Conservation (phyloP, 2,797 vertebrate species). For the Ptychobarbus kaznakovi region DNA sequence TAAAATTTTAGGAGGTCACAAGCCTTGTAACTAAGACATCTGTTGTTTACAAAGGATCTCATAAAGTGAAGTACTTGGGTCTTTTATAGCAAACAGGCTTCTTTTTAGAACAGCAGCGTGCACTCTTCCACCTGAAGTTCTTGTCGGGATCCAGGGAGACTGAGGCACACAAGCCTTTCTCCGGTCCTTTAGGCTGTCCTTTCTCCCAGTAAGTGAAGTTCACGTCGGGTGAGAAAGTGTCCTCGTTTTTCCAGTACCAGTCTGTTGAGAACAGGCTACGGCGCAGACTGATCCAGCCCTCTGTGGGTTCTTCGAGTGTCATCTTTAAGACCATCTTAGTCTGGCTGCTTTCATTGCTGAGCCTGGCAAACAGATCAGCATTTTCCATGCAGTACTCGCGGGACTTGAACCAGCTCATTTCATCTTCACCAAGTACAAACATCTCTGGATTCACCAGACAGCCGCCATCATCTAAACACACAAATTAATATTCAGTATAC, state of each 20-base stretch:
- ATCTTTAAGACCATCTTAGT: slow-evolving; percentile 9
- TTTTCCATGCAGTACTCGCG: slow-evolving; percentile 50
- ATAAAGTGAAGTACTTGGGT: neutral
- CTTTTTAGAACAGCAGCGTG: slow-evolving; percentile 67
- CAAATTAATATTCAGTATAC: neutral
- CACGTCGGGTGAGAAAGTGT: neutral
- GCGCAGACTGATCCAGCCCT: slow-evolving; percentile 75
- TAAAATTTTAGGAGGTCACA: neutral
- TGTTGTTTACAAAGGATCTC: neutral
- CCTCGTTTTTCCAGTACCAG: slow-evolving; percentile 73
- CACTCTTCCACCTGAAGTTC: slow-evolving; percentile 64
- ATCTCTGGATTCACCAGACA: slow-evolving; percentile 60
- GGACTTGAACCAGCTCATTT: slow-evolving; percentile 65
- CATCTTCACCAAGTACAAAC: neutral
- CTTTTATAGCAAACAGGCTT: slow-evolving; percentile 67
- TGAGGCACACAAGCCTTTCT: slow-evolving; percentile 66
- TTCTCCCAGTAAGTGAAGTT: slow-evolving; percentile 62
- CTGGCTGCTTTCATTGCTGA: neutral
- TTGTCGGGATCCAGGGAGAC: slow-evolving; percentile 36
- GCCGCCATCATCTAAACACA: slow-evolving; percentile 67
- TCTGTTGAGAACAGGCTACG: slow-evolving; percentile 60
- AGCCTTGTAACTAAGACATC: neutral
- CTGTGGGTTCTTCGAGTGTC: rapidly evolving
- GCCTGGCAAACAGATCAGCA: slow-evolving; percentile 55
- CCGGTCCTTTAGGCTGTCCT: slow-evolving; percentile 52